Evolutionary conservation across 2,888 invertebrate species (phyloP), one percentile per base, ranked within the genome.

Genomic region (Stenodera caucasica): DNA sequence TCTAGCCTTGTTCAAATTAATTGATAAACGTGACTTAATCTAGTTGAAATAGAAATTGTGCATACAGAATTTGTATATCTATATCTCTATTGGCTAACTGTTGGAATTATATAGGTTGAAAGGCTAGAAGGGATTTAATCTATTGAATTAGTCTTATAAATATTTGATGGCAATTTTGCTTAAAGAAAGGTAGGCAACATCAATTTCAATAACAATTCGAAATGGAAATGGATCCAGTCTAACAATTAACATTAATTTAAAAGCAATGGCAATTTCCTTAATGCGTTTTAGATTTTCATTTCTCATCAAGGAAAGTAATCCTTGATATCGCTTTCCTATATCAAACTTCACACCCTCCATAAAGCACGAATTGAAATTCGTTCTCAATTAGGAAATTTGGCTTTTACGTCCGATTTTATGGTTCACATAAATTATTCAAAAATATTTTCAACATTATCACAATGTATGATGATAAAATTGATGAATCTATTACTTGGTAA

Each of bases 211-310:
- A 77, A 77, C 76, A 75, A 75, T 75, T 73, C 69, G 69, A 67
- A 74, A 75, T 72, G 72, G 72, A 72, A 77, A 74, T 74, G 75
- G 75, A 75, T 74, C 73, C 75, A 69, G 71, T 40, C 69, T 70
- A 68, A 73, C 77, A 78, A 78, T 79, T 78, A 80, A 77, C 78
- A 76, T 78, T 79, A 78, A 79, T 79, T 77, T 78, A 78, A 79
- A 79, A 78, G 79, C 79, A 73, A 75, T 74, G 78, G 78, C 79
- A 79, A 80, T 80, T 80, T 79, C 78, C 79, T 77, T 80, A 80
- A 79, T 79, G 80, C 77, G 76, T 79, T 80, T 79, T 77, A 76
- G 78, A 80, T 80, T 79, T 79, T 79, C 80, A 77, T 79, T 79
- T 78, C 78, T 80, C 80, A 79, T 80, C 79, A 79, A 74, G 75